A percentile compares a stretch with the other conserved stretches of the same genome.
Conservation (phyloP, 2,113 vertebrate species). For the Pangasianodon hypophthalmus region DNA sequence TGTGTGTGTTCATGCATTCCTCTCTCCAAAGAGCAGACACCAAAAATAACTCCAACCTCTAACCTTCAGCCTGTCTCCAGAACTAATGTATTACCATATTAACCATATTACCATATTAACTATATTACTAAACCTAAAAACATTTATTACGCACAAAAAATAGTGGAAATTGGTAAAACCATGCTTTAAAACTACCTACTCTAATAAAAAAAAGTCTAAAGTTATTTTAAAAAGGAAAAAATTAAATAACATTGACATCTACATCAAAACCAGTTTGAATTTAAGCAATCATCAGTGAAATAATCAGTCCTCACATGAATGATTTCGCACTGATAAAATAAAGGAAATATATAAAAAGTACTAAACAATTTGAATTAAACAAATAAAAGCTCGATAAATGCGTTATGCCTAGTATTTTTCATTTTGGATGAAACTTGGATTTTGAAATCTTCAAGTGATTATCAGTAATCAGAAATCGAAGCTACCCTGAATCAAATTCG, state of each 20-base stretch:
- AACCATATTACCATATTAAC: neutral
- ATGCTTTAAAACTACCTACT: neutral
- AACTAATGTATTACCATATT: neutral
- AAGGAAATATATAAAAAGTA: too few species aligned
- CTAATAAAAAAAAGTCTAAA: neutral
- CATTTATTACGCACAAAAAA: neutral
- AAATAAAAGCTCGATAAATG: too few species aligned
- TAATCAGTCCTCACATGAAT: neutral
- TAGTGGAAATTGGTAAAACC: neutral
- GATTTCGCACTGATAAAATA: neutral
- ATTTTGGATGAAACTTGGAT: too few species aligned
- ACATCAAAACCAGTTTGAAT: neutral
- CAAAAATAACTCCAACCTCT: conserved; percentile 3
- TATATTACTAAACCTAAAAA: neutral
- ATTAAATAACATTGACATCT: neutral
- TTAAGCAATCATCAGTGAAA: neutral
- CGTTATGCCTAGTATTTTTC: too few species aligned
- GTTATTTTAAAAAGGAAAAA: neutral
- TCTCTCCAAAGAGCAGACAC: neutral
- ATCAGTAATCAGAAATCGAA: too few species aligned
- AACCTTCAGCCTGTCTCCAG: neutral
- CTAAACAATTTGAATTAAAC: too few species aligned
- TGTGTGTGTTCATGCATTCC: conserved; percentile 4
- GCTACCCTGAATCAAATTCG: too few species aligned
- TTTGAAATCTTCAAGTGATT: too few species aligned